A percentile compares a stretch with the other conserved stretches of the same genome.
These are phyloP conservation scores for Drymodes brunneopygia DNA, from an alignment of 2,113 vertebrate genomes.

Conservation along the genomic window DNA sequence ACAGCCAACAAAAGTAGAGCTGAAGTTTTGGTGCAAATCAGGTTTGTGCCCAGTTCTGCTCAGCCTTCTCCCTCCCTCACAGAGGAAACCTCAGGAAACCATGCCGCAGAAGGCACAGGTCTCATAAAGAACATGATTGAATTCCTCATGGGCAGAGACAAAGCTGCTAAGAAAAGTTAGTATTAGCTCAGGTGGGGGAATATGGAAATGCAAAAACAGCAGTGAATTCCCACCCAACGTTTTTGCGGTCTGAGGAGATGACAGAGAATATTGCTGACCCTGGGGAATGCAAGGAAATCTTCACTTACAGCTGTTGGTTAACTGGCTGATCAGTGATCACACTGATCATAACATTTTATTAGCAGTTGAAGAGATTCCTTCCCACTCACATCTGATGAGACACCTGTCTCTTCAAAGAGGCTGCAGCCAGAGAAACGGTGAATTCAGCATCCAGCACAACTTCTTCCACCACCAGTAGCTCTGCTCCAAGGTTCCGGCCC, in stretches of 20 bases:
- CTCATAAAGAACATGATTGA: not conserved
- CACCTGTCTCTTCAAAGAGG: not conserved
- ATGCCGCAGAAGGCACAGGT: not conserved
- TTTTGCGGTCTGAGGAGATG: not conserved
- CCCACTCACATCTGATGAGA: not conserved
- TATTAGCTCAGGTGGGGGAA: not conserved
- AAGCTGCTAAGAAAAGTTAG: not conserved
- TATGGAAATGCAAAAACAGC: not conserved
- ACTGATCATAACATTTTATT: not conserved
- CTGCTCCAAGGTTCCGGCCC: not conserved
- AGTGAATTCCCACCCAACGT: not conserved
- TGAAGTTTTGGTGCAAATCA: not conserved
- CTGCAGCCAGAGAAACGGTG: not conserved
- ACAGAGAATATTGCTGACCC: not conserved
- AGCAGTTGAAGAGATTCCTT: not conserved
- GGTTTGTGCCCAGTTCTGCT: not conserved
- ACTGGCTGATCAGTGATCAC: not conserved
- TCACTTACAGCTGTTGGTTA: not conserved
- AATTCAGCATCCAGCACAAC: not conserved
- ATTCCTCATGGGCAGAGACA: not conserved
- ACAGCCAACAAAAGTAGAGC: not conserved
- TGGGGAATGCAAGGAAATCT: not conserved
- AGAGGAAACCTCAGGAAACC: not conserved
- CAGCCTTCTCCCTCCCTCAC: not conserved
- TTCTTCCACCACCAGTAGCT: not conserved